These are phyloP conservation scores for Euura saliciscinereae DNA, from an alignment of 1,140 invertebrate genomes.

Conservation along the genomic window DNA sequence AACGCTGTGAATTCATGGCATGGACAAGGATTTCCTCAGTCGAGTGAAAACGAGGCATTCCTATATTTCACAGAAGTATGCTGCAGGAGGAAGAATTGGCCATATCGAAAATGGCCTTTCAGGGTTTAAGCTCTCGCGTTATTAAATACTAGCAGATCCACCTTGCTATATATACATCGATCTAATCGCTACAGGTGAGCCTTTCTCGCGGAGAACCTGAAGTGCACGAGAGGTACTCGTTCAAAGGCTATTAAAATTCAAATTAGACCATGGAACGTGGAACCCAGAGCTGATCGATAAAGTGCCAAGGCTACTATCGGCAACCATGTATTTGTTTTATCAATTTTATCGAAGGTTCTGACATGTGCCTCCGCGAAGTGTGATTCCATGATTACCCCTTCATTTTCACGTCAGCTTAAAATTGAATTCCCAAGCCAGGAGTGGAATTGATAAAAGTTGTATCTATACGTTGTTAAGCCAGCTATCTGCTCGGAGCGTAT, in stretches of 20 bases:
- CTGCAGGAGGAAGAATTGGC: background rate
- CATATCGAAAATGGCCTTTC: background rate
- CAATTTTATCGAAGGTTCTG: no score
- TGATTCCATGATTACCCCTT: no score
- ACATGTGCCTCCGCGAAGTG: no score
- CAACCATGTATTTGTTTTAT: background rate
- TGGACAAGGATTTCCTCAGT: background rate
- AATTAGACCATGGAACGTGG: background rate
- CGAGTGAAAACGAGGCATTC: background rate
- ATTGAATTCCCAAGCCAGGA: no score
- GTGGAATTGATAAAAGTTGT: background rate
- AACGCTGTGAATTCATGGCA: no score
- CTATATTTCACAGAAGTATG: background rate
- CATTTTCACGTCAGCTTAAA: no score
- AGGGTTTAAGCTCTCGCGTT: background rate
- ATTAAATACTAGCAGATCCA: background rate
- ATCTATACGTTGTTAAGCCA: background rate
- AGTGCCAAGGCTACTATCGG: background rate
- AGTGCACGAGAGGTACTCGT: background rate
- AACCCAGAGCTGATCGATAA: constrained; percentile 1
- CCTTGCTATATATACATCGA: background rate
- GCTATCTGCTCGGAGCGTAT: background rate
- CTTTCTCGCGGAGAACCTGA: background rate
- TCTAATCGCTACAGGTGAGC: background rate
- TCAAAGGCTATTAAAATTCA: constrained; percentile 6